phyloP scores from a whole-genome alignment of 1,140 invertebrate species.

The Augochlora pura region DNA sequence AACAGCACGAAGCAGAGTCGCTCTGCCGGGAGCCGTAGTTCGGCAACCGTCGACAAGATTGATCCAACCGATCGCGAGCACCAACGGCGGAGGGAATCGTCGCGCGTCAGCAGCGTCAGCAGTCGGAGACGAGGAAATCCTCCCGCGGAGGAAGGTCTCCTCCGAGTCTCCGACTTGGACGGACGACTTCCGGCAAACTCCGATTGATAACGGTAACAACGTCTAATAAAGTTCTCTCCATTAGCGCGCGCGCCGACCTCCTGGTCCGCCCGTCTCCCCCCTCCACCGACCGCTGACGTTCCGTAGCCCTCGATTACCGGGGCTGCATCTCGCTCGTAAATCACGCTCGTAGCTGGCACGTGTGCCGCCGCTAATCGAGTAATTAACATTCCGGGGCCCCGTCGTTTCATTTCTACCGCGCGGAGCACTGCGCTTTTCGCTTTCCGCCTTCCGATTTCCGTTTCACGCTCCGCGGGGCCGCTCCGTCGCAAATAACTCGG shows the following conservation, averaged over 20 bases:
- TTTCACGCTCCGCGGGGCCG: too few relatives aligned
- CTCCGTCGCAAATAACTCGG: too few relatives aligned
- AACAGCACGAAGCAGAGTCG: not conserved
- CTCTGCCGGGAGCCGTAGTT: too few relatives aligned
- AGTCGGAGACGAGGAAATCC: too few relatives aligned
- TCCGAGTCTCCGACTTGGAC: too few relatives aligned
- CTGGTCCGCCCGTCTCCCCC: constrained; percentile 22
- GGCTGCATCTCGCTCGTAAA: constrained; percentile 46
- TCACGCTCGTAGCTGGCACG: constrained; percentile 55
- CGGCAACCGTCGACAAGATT: too few relatives aligned
- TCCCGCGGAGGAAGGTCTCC: too few relatives aligned
- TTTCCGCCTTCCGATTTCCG: too few relatives aligned
- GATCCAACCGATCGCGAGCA: too few relatives aligned
- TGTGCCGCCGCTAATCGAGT: constrained; percentile 59
- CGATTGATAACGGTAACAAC: constrained; percentile 56
- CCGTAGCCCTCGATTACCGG: constrained; percentile 47
- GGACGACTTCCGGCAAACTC: not conserved
- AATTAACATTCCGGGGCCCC: constrained; percentile 66
- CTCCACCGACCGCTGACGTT: constrained; percentile 35
- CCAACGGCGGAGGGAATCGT: too few relatives aligned
- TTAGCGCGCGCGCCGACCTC: constrained; percentile 30
- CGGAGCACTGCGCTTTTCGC: not conserved
- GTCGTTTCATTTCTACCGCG: constrained; percentile 60
- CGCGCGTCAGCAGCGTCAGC: too few relatives aligned
- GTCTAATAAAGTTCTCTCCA: constrained; percentile 57